Evolutionary conservation across 2,797 vertebrate genomes (phyloP), one percentile per base, ranked within the genome.

Genomic region (Gymnothorax javanicus): DNA sequence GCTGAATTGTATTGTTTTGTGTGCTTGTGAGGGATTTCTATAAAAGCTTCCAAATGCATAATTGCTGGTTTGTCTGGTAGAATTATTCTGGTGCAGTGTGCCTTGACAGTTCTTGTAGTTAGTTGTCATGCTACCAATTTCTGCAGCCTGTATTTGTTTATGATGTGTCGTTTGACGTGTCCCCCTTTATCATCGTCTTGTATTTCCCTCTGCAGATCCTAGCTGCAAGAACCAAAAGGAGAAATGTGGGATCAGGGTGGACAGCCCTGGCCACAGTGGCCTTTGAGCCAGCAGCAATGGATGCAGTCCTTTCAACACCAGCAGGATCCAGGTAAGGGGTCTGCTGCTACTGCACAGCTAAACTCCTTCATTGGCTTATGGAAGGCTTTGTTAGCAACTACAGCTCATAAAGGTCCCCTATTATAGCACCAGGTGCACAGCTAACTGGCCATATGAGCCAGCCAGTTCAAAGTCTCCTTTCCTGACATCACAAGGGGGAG

Each of bases 191-290:
- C 52, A 59, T 69, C 52, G 52, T 86, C 3, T 69, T 69, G 17
- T 79, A 5, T 8, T 85, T 7, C 83, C 7, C 86, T 59, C 50
- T 6, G 0, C 85, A 15, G 91, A 20, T 25, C 92, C 81, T 86
- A 93, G 89, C 82, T 87, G 87, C 27, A 87, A 86, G 82, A 81
- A 90, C 86, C 83, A 43, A 12, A 83, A 58, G 56, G 92, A 92
- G 94, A 93, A 93, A 99, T 99, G 99, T 99, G 99, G 99, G 99
- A 99, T 96, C 99, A 99, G 97, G 98, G 98, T 95, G 98, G 98
- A 93, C 98, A 99, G 88, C 98, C 98, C 95, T 99, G 99, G 98
- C 98, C 98, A 91, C 99, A 99, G 90, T 99, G 99, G 99, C 99
- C 99, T 93, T 94, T 99, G 94, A 99, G 98, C 94, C 99, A 99